A percentile compares a stretch with the other conserved stretches of the same genome.
phyloP scores from a whole-genome alignment of 2,888 invertebrate species.

The Drosophila putrida region DNA sequence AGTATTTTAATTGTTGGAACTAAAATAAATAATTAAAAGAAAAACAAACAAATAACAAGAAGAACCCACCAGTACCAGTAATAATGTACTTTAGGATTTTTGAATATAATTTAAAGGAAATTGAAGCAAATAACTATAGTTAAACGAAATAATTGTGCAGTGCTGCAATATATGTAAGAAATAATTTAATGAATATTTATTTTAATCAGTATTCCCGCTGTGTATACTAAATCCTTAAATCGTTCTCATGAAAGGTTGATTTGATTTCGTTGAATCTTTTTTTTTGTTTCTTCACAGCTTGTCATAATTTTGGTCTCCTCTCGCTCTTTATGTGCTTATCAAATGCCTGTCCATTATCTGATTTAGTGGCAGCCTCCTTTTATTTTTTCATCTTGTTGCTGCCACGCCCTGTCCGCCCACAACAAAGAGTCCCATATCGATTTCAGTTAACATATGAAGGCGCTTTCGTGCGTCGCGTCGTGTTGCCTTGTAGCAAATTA shows the following conservation, averaged over 20 bases:
- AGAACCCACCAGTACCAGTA: no score
- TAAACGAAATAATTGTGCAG: no score
- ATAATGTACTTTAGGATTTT: no score
- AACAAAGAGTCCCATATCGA: conserved; percentile 44
- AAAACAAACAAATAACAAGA: no score
- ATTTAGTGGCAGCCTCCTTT: conserved; percentile 42
- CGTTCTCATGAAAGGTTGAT: background rate
- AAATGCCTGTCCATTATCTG: conserved; percentile 53
- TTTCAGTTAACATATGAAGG: conserved; percentile 58
- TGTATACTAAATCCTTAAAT: background rate
- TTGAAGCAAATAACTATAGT: no score
- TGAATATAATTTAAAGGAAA: no score
- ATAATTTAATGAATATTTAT: no score
- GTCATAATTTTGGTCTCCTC: conserved; percentile 37
- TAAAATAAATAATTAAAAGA: no score
- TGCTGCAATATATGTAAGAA: no score
- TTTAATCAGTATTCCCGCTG: no score
- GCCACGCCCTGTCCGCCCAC: conserved; percentile 29
- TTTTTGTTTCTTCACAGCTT: conserved; percentile 17
- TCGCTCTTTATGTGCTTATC: conserved; percentile 34
- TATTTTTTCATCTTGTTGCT: background rate
- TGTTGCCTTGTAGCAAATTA: conserved; percentile 65
- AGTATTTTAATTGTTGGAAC: no score
- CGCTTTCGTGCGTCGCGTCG: conserved; percentile 41
- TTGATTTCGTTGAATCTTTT: conserved; percentile 9